Base-by-base conservation (phyloP, 2,797 vertebrate genomes). In the Siniperca obscura region DNA sequence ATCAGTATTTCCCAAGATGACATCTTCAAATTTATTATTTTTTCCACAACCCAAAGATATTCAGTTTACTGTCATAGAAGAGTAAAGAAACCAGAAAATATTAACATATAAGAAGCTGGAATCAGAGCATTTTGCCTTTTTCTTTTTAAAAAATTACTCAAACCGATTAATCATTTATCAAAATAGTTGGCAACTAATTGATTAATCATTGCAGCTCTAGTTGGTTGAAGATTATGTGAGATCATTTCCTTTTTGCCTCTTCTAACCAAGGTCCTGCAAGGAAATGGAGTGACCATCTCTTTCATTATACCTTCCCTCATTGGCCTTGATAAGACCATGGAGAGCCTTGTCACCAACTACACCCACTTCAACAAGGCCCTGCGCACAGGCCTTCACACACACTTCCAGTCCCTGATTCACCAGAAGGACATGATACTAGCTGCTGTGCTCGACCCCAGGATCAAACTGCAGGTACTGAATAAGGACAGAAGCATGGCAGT, bases 401-500 rank as follows among this genome's bases (percentile, higher is more conserved):
- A 92, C 83, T 95, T 95, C 86, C 95, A 96, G 85, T 74, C 87
- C 42, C 27, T 96, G 59, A 84, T 96, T 55, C 86, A 90, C 34
- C 92, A 95, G 80, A 85, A 83, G 66, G 94, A 96, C 87, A 72
- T 95, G 17, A 85, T 96, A 17, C 78, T 94, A 3, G 94, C 95
- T 68, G 86, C 95, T 0, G 90, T 96, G 36, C 90, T 96, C 1
- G 94, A 96, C 80, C 96, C 95, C 6, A 90, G 94, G 69, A 91
- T 95, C 76, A 96, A 96, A 90, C 87, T 96, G 19, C 81, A 93
- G 93, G 94, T 95, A 88, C n/a, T 62, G 12, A 38, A 64, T 64
- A 71, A 19, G 10, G 2, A 34, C 10, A 44, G 12, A 61, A 19
- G 2, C 10, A 4, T 50, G 44, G 14, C 3, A 38, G 12, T 42